phyloP scores from a whole-genome alignment of 2,888 invertebrate genomes.

The Pammene aurita region DNA sequence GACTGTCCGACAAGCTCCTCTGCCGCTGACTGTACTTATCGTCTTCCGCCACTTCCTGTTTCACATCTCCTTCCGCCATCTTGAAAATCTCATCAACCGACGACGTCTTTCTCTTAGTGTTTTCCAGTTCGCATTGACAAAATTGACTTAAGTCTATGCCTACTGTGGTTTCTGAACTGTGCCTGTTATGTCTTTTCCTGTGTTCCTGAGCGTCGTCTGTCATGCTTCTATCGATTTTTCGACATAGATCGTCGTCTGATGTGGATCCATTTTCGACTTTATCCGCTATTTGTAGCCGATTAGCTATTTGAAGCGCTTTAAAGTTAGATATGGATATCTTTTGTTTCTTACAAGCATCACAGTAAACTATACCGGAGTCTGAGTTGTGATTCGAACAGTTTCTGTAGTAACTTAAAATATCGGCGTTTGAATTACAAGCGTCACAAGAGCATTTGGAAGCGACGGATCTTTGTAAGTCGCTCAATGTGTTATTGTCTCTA shows the following conservation, averaged over 20 bases:
- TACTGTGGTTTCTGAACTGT: constrained; percentile 70
- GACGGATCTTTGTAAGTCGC: constrained; percentile 76
- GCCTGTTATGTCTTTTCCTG: constrained; percentile 73
- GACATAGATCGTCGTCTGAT: constrained; percentile 74
- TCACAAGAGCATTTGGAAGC: constrained; percentile 72
- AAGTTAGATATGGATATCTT: constrained; percentile 80
- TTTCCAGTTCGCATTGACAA: constrained; percentile 76
- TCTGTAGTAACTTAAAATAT: constrained; percentile 73
- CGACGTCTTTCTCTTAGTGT: constrained; percentile 83
- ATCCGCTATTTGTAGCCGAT: constrained; percentile 69
- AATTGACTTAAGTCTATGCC: constrained; percentile 78
- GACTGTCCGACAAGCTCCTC: constrained; percentile 91
- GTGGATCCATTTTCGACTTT: constrained; percentile 68
- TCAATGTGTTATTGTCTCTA: constrained; percentile 69
- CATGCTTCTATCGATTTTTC: constrained; percentile 74
- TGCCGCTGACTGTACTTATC: constrained; percentile 85
- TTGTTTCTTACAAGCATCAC: constrained; percentile 76
- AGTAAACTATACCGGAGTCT: constrained; percentile 76
- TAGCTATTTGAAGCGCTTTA: constrained; percentile 77
- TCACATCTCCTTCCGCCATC: constrained; percentile 81
- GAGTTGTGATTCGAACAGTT: constrained; percentile 72
- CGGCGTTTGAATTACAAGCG: constrained; percentile 75
- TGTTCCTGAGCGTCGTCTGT: constrained; percentile 67
- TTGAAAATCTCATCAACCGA: constrained; percentile 90
- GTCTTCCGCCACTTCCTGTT: constrained; percentile 60